These are phyloP conservation scores for Turritopsis dohrnii DNA, from an alignment of 30 jellyfish, hydroid and myxozoan genomes.

Conservation along the genomic window DNA sequence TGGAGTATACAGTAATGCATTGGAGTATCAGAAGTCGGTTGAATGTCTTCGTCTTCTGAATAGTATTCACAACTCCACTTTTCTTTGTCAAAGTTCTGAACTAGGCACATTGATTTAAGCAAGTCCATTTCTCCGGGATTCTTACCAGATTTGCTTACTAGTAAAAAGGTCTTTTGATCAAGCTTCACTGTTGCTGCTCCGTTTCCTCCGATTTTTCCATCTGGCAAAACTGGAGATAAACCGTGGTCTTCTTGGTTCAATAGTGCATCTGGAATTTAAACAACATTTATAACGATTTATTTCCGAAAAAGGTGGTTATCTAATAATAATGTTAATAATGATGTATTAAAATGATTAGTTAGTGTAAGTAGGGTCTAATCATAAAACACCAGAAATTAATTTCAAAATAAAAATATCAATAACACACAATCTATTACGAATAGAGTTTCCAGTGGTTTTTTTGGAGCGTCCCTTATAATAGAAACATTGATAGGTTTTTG, in stretches of 20 bases:
- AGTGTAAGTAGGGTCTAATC: too few relatives aligned
- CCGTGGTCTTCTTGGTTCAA: not conserved
- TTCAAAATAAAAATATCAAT: too few relatives aligned
- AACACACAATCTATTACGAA: too few relatives aligned
- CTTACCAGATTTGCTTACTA: not conserved
- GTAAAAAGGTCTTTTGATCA: not conserved
- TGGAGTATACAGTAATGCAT: constrained; percentile 4
- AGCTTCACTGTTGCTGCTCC: constrained; percentile 6
- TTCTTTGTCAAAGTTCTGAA: not conserved
- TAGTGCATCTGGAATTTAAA: not conserved
- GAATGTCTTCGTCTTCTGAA: not conserved
- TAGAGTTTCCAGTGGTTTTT: too few relatives aligned
- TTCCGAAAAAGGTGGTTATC: too few relatives aligned
- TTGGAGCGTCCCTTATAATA: too few relatives aligned
- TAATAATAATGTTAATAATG: too few relatives aligned
- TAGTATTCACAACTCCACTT: constrained; percentile 6
- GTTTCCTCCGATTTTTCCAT: constrained; percentile 6
- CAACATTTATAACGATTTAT: not conserved
- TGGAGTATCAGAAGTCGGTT: constrained; percentile 11
- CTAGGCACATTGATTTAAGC: not conserved
- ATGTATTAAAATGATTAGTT: too few relatives aligned
- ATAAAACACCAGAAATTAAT: too few relatives aligned
- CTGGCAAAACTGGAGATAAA: constrained; percentile 11
- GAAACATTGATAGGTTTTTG: too few relatives aligned
- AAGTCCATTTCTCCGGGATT: constrained; percentile 13